Percentiles rank a stretch among this genome's conserved stretches.
These are phyloP conservation scores for Enteromius fasciolatus DNA, from an alignment of 2,797 vertebrate species.

Conservation along the genomic window DNA sequence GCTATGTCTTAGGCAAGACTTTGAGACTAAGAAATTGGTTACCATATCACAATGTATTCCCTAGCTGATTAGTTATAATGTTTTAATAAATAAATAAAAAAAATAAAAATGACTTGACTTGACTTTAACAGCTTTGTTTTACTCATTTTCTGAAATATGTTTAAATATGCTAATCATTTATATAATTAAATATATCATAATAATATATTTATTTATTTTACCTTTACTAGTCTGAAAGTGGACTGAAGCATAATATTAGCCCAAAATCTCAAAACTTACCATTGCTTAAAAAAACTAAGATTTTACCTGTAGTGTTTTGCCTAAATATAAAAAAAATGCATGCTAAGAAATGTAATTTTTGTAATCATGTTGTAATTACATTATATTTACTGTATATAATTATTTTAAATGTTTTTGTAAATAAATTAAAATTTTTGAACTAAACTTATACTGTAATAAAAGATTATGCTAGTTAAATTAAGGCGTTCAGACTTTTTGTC, in stretches of 20 bases:
- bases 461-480: not conserved
- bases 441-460: not conserved
- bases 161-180: too few species aligned
- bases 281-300: not conserved
- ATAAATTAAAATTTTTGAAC: not conserved
- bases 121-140: not conserved
- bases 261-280: not conserved
- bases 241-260: not conserved
- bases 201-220: too few species aligned
- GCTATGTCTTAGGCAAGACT: not conserved
- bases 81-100: too few species aligned
- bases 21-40: not conserved
- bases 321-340: not conserved
- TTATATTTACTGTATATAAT: too few species aligned
- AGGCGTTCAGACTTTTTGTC: not conserved
- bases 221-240: not conserved
- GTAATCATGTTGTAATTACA: too few species aligned
- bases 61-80: not conserved
- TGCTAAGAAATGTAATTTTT: not conserved
- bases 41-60: not conserved
- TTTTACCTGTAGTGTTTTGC: not conserved
- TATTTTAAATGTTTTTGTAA: not conserved
- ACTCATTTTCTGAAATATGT: too few species aligned
- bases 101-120: too few species aligned
- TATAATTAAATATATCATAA: too few species aligned